Evolutionary conservation across 2,113 vertebrate genomes (phyloP).

Genomic region (Daubentonia madagascariensis): DNA sequence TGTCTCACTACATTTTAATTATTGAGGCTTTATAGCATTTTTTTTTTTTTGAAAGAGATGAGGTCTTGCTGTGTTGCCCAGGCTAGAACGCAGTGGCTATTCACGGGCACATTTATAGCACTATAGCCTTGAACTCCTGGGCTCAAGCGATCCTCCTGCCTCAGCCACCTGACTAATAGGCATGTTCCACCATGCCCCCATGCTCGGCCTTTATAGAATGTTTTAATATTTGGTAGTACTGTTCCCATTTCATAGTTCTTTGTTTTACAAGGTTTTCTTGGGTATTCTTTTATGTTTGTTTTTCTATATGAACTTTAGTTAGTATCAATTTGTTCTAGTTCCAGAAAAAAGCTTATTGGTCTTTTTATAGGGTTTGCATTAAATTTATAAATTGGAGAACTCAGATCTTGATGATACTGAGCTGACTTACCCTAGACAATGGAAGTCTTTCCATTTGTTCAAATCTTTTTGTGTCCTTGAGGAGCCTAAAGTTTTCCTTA

Average conservation of each 20-base stretch:
- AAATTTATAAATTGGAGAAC: conserved; percentile 35
- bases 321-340: conserved; percentile 14
- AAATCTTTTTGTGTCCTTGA: background rate
- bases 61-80: background rate
- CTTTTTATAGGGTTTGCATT: background rate
- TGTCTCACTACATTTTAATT: conserved; percentile 29
- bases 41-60: background rate
- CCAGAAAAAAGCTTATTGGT: background rate
- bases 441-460: background rate
- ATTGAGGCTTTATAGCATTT: background rate
- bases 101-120: background rate
- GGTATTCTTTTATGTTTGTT: background rate
- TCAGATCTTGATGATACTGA: background rate
- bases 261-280: background rate
- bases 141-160: background rate
- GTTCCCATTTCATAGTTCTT: background rate
- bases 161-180: background rate
- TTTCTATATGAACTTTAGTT: conserved; percentile 28
- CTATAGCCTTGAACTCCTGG: background rate
- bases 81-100: background rate
- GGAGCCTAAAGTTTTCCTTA: background rate
- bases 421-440: background rate
- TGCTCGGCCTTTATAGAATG: background rate
- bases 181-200: background rate
- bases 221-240: background rate